Conservation (phyloP, 2,888 invertebrate genomes). For the Agonopterix alstromeriana region DNA sequence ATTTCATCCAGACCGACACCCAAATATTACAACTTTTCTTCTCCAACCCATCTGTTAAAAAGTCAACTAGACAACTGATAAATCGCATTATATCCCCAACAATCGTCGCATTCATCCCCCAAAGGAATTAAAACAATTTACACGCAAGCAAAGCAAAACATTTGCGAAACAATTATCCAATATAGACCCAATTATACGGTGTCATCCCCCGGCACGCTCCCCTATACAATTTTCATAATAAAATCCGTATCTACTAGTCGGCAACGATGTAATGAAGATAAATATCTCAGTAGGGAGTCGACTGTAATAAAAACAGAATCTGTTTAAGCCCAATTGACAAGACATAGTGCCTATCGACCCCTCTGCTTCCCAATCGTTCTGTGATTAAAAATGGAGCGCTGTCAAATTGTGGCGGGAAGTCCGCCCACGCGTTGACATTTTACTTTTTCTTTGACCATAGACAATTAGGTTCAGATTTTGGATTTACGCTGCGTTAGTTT, state of each 20-base stretch:
- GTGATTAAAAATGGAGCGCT: conserved; percentile 40
- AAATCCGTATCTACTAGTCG: conserved; percentile 63
- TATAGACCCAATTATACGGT: conserved; percentile 59
- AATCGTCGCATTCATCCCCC: conserved; percentile 18
- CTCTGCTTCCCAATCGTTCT: conserved; percentile 12
- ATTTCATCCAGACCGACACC: too few relatives aligned
- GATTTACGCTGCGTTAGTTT: conserved; percentile 11
- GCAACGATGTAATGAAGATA: conserved; percentile 65
- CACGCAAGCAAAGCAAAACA: conserved; percentile 34
- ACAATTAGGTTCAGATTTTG: conserved; percentile 11
- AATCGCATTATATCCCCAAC: background rate
- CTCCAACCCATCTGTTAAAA: too few relatives aligned
- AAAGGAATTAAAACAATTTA: conserved; percentile 51
- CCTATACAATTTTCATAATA: conserved; percentile 61
- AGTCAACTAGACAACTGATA: too few relatives aligned
- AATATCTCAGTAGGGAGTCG: conserved; percentile 63
- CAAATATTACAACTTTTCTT: too few relatives aligned
- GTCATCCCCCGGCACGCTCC: conserved; percentile 47
- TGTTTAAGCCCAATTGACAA: conserved; percentile 69
- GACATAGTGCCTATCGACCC: conserved; percentile 47
- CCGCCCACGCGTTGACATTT: conserved; percentile 51
- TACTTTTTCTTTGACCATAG: conserved; percentile 38
- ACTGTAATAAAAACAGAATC: conserved; percentile 67
- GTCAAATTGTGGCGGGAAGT: conserved; percentile 13
- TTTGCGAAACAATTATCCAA: conserved; percentile 64